Percentiles rank a stretch among this genome's conserved stretches.
Evolutionary conservation across 2,888 invertebrate species (phyloP).

Genomic region (Eupeodes latifasciatus): DNA sequence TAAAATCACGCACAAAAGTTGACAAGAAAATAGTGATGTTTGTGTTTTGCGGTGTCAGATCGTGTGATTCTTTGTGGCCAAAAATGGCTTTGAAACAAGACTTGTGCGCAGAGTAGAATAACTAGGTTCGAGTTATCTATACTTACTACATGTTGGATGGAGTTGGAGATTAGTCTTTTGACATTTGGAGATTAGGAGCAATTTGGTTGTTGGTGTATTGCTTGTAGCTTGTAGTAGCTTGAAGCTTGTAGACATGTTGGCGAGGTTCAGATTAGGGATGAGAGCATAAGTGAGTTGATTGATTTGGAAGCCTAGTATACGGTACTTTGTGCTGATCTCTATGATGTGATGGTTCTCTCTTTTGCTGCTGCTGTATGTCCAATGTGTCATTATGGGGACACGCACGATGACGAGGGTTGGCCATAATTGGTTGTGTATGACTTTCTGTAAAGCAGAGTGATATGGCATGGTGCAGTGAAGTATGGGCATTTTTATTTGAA

Average conservation of each 20-base stretch:
- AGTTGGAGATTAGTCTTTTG: slow-evolving; percentile 47
- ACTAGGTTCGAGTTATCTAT: neutral
- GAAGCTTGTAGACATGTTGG: slow-evolving; percentile 50
- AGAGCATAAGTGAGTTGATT: slow-evolving; percentile 34
- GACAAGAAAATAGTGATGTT: slow-evolving; percentile 46
- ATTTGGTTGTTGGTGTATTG: too few species aligned
- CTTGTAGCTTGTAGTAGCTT: neutral
- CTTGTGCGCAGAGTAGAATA: slow-evolving; percentile 27
- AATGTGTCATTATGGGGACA: slow-evolving; percentile 51
- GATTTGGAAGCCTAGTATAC: slow-evolving; percentile 54
- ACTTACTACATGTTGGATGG: too few species aligned
- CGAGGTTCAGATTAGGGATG: slow-evolving; percentile 69
- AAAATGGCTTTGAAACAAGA: slow-evolving; percentile 54
- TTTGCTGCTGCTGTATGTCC: slow-evolving; percentile 18
- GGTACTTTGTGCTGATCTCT: slow-evolving; percentile 58
- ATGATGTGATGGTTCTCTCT: neutral
- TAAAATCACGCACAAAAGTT: slow-evolving; percentile 20
- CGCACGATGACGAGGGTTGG: slow-evolving; percentile 28
- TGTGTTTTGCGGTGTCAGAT: slow-evolving; percentile 54
- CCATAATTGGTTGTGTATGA: slow-evolving; percentile 41
- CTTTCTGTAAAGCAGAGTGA: neutral
- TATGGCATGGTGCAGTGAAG: neutral
- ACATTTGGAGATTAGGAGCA: slow-evolving; percentile 58
- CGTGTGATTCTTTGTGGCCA: slow-evolving; percentile 51
- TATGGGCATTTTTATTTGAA: slow-evolving; percentile 54